Evolutionary conservation across 2,797 vertebrate genomes (phyloP).

Genomic region (Phoxinus dragarum): DNA sequence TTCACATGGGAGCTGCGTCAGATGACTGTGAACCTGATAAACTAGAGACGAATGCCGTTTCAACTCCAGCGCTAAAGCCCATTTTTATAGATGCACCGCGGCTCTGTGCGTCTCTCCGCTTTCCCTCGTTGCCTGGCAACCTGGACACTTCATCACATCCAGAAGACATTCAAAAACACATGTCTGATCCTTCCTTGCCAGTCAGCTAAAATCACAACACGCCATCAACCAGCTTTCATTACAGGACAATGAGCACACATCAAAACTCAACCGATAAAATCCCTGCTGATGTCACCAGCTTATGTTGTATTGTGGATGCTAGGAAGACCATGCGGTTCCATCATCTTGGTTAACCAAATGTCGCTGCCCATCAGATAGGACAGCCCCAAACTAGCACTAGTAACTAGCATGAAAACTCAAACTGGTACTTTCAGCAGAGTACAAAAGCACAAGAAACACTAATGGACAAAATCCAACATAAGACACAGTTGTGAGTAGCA

Average conservation of each 20-base stretch:
- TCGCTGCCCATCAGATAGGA: neutral
- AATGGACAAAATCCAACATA: neutral
- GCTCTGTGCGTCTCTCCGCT: slow-evolving; percentile 74
- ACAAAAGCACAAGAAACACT: neutral
- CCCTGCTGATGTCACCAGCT: neutral
- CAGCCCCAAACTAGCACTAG: neutral
- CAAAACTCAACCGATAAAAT: neutral
- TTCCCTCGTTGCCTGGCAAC: slow-evolving; percentile 87
- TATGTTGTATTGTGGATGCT: neutral
- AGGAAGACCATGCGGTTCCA: neutral
- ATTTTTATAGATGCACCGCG: slow-evolving; percentile 63
- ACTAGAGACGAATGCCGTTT: slow-evolving; percentile 71
- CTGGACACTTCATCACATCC: slow-evolving; percentile 77
- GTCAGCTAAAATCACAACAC: slow-evolving; percentile 53
- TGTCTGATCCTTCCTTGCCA: slow-evolving; percentile 86
- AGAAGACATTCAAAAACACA: slow-evolving; percentile 84
- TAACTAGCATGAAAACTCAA: neutral
- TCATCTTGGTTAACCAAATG: neutral
- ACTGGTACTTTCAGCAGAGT: neutral
- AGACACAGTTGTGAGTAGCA: neutral
- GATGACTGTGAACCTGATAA: slow-evolving; percentile 67
- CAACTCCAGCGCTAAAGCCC: slow-evolving; percentile 41
- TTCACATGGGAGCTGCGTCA: slow-evolving; percentile 71
- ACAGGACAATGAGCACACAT: slow-evolving; percentile 23
- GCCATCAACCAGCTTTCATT: neutral